Evolutionary conservation across 2,888 invertebrate genomes (phyloP).

Genomic region (Apodemia duryi): DNA sequence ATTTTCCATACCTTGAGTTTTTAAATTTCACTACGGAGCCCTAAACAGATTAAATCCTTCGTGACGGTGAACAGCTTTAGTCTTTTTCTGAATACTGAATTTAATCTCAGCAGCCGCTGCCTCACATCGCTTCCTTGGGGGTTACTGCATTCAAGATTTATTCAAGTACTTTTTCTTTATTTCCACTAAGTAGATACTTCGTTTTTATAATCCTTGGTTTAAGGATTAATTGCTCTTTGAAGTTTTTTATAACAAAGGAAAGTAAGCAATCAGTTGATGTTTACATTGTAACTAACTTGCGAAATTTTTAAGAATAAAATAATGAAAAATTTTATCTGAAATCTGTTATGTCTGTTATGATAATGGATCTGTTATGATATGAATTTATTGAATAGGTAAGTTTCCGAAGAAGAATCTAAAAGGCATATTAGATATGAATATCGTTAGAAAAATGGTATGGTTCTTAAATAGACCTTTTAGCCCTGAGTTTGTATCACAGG

Average conservation of each 20-base stretch:
- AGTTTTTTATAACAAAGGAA: not conserved
- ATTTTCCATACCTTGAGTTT: no score
- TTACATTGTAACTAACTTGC: not conserved
- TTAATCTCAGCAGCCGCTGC: conserved; percentile 9
- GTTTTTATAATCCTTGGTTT: not conserved
- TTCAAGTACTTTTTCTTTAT: not conserved
- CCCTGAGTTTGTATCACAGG: no score
- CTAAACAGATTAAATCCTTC: conserved; percentile 10
- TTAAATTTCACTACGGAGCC: not conserved
- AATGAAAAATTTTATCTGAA: not conserved
- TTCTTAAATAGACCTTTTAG: no score
- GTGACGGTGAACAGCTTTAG: conserved; percentile 3
- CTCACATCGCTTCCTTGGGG: conserved; percentile 1
- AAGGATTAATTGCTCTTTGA: not conserved
- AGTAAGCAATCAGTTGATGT: not conserved
- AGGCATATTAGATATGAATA: no score
- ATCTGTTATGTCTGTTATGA: no score
- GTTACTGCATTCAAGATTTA: conserved; percentile 15
- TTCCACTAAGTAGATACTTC: not conserved
- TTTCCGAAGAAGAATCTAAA: no score
- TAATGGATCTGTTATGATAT: no score
- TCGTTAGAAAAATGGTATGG: no score
- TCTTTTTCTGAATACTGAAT: conserved; percentile 6
- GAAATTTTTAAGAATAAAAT: not conserved
- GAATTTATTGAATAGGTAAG: no score